Conservation (phyloP, 2,113 vertebrate species). For the Nycticryphes semicollaris region DNA sequence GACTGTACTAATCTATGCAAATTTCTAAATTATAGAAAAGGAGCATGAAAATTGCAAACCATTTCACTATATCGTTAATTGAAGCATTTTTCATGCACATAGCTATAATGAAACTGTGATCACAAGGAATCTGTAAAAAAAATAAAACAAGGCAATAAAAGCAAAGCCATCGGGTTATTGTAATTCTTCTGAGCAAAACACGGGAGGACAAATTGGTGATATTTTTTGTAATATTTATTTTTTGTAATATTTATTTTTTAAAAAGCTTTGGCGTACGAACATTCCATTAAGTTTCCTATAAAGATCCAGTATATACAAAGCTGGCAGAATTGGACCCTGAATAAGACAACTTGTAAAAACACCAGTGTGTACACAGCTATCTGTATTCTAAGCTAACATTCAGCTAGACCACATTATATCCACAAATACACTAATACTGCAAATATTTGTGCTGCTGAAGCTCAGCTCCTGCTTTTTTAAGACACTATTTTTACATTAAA, state of each 20-base stretch:
- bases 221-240: not conserved
- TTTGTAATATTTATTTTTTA: not conserved
- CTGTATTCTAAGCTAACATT: not conserved
- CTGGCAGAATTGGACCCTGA: not conserved
- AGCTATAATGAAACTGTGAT: not conserved
- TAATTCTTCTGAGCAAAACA: not conserved
- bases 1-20: not conserved
- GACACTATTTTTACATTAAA: not conserved
- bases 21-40: not conserved
- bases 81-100: not conserved
- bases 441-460: not conserved
- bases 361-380: not conserved
- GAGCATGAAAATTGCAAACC: not conserved
- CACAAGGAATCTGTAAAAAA: not conserved
- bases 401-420: not conserved
- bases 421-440: not conserved
- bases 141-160: slow-evolving; percentile 1
- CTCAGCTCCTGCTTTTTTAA: not conserved
- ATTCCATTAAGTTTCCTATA: not conserved
- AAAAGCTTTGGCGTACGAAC: not conserved
- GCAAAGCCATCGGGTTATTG: not conserved
- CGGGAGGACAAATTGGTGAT: not conserved
- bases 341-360: not conserved
- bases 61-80: not conserved
- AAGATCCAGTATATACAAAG: not conserved